Percentiles rank a stretch among this genome's conserved stretches.
Conservation (phyloP, 2,888 invertebrate species). For the Oscheius sp. region DNA sequence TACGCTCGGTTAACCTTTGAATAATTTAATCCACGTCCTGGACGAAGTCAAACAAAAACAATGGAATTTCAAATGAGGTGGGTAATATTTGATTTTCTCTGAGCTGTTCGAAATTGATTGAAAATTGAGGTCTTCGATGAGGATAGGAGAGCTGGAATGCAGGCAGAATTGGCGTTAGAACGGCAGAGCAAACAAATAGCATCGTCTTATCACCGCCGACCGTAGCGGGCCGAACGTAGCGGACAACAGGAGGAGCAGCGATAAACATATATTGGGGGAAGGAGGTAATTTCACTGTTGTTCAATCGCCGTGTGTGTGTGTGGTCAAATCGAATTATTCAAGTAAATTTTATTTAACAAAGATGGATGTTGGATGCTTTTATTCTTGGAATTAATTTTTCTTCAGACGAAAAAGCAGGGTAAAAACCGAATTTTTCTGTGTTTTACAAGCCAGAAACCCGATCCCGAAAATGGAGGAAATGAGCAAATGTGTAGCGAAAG, state of each 20-base stretch:
- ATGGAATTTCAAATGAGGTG: too few species aligned
- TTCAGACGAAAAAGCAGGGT: too few species aligned
- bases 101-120: too few species aligned
- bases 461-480: background rate
- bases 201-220: background rate
- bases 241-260: background rate
- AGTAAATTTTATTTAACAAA: background rate
- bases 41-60: slow-evolving; percentile 14
- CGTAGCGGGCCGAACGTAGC: background rate
- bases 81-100: too few species aligned
- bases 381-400: too few species aligned
- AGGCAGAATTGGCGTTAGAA: background rate
- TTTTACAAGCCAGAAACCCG: too few species aligned
- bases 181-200: background rate
- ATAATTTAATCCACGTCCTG: too few species aligned
- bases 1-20: too few species aligned
- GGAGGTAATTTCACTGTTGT: background rate
- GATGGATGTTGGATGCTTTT: too few species aligned
- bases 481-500: background rate
- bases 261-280: background rate
- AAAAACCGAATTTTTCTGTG: too few species aligned
- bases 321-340: background rate
- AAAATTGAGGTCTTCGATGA: too few species aligned
- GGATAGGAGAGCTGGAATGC: background rate
- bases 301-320: too few species aligned